Base-by-base conservation (phyloP, 2,113 vertebrate genomes). In the Corynorhinus townsendii region DNA sequence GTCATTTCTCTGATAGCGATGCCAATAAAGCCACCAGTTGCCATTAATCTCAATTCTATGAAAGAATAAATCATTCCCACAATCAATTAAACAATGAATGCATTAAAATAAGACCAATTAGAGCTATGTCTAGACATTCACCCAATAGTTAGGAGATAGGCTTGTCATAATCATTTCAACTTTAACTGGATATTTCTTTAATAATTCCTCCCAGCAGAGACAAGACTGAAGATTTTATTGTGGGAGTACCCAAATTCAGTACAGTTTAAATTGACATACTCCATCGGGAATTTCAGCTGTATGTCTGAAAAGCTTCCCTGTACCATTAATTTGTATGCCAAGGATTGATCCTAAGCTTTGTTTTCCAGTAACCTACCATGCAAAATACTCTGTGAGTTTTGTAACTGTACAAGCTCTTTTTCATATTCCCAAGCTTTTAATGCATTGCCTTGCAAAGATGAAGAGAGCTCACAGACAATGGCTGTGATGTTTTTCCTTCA, bases 61-160 rank as follows among this genome's bases (percentile, higher is more conserved):
- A 90, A 95, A 91, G 89, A 95, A 52, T 96, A 95, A 96, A 95
- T 97, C 94, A 96, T 93, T 80, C 90, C 66, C n/a, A 90, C 81
- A 92, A 94, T 94, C 93, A 97, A 97, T 97, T 96, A 97, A 96
- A 94, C 91, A 97, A 96, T 91, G 95, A 93, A 86, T 28, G 38
- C 33, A 89, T 96, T 92, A 97, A 95, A 97, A 85, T 80, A 89
- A 87, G 86, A 87, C 75, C 35, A 94, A 95, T 94, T 92, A 86
- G 64, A 90, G 40, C 89, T 89, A 86, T 91, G 96, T 96, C 96
- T 96, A 97, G 96, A 97, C 97, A 76, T 93, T 83, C 10, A 96
- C 96, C 72, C 81, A 1, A 14, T 38, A 95, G 79, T 89, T 89
- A 86, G 62, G 62, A 96, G 86, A 93, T 86, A 96, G 80, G 38